phyloP scores from a whole-genome alignment of 1,140 invertebrate genomes.

The Oppia nitens region DNA sequence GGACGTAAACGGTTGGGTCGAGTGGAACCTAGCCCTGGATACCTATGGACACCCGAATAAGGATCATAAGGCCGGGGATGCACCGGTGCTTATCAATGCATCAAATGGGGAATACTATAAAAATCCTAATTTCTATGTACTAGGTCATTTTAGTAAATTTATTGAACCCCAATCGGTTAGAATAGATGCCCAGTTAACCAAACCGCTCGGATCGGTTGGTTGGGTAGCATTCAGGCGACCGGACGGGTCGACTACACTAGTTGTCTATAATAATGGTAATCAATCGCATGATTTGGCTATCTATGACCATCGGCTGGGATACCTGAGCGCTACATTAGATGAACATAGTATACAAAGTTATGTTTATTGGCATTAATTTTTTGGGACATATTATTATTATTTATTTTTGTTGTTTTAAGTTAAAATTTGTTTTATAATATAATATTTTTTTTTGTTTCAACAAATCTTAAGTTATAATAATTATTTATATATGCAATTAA shows the following conservation, averaged over 20 bases:
- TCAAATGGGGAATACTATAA: not conserved
- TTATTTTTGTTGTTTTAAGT: no score
- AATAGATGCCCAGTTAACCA: not conserved
- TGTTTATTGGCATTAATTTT: not conserved
- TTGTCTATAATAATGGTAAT: not conserved
- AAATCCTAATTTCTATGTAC: not conserved
- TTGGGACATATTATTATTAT: no score
- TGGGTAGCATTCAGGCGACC: not conserved
- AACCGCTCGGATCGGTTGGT: not conserved
- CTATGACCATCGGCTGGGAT: not conserved
- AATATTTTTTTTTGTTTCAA: no score
- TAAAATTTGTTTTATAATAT: no score
- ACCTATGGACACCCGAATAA: not conserved
- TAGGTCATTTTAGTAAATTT: not conserved
- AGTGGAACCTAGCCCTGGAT: constrained; percentile 2
- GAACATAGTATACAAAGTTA: not conserved
- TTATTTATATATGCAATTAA: no score
- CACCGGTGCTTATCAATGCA: not conserved
- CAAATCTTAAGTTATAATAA: no score
- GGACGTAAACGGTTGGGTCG: not conserved
- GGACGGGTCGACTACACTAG: not conserved
- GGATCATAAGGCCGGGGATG: not conserved
- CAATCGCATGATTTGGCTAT: not conserved
- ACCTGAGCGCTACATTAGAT: not conserved
- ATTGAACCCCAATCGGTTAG: not conserved